A percentile compares a stretch with the other conserved stretches of the same genome.
phyloP scores from a whole-genome alignment of 2,797 vertebrate genomes.

The Myotis planiceps region DNA sequence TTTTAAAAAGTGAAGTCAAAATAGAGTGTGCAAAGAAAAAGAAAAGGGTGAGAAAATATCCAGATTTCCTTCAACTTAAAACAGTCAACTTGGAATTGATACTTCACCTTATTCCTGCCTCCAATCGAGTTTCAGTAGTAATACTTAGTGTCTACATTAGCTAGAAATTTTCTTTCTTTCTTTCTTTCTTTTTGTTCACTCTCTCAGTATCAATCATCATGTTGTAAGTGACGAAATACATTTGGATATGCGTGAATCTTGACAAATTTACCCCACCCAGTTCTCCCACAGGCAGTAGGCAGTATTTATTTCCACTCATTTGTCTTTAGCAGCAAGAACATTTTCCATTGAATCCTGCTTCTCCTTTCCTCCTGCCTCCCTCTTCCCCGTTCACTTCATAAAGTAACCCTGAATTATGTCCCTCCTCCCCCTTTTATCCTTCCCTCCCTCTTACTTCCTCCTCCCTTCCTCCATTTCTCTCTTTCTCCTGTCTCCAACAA shows the following conservation, averaged over 20 bases:
- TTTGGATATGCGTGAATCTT: not conserved
- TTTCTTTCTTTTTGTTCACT: not conserved
- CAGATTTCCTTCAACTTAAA: not conserved
- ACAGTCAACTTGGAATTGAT: not conserved
- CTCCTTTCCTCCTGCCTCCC: not conserved
- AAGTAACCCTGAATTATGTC: not conserved
- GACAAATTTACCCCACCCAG: not conserved
- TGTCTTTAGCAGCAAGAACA: not conserved
- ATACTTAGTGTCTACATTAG: not conserved
- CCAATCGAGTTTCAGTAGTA: not conserved
- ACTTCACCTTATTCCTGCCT: not conserved
- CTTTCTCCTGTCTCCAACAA: not conserved
- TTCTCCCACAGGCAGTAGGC: not conserved
- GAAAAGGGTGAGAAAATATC: not conserved
- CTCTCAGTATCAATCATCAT: not conserved
- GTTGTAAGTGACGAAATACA: not conserved
- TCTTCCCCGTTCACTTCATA: not conserved
- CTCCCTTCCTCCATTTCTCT: not conserved
- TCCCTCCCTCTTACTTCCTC: not conserved
- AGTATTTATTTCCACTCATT: not conserved
- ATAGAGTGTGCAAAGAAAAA: not conserved
- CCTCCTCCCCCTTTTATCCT: not conserved
- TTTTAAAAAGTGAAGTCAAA: not conserved
- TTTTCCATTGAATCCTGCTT: not conserved
- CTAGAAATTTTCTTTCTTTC: not conserved